Conservation (phyloP, 2,113 vertebrate genomes). For the Rhodinocichla rosea region DNA sequence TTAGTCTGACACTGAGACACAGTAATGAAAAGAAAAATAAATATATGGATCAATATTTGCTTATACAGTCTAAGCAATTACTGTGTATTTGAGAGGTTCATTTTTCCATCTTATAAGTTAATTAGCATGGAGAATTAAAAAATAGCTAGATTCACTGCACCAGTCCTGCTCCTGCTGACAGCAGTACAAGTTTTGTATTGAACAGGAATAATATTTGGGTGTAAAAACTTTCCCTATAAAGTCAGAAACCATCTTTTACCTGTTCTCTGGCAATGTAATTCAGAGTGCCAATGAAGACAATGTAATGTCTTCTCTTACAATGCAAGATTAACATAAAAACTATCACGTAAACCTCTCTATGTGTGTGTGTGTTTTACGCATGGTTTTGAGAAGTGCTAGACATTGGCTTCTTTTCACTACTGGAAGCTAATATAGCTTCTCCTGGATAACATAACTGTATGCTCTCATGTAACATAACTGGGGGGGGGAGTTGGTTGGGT, state of each 20-base stretch:
- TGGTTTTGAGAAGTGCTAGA: neutral
- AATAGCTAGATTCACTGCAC: neutral
- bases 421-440: neutral
- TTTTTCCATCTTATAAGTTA: neutral
- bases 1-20: neutral
- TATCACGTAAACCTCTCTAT: neutral
- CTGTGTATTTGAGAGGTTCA: neutral
- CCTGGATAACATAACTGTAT: neutral
- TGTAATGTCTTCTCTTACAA: neutral
- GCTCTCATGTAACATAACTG: neutral
- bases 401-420: neutral
- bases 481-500: accelerated
- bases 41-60: neutral
- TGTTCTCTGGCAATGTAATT: neutral
- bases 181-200: neutral
- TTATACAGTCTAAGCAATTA: neutral
- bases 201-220: neutral
- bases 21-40: neutral
- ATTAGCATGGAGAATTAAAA: neutral
- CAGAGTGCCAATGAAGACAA: neutral
- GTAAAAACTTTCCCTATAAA: neutral
- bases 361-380: neutral
- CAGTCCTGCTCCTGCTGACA: neutral
- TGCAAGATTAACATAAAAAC: neutral
- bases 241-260: neutral